Percentiles rank a stretch among this genome's conserved stretches.
Conservation (phyloP, 2,888 invertebrate species). For the Tenthredo scrophulariae region DNA sequence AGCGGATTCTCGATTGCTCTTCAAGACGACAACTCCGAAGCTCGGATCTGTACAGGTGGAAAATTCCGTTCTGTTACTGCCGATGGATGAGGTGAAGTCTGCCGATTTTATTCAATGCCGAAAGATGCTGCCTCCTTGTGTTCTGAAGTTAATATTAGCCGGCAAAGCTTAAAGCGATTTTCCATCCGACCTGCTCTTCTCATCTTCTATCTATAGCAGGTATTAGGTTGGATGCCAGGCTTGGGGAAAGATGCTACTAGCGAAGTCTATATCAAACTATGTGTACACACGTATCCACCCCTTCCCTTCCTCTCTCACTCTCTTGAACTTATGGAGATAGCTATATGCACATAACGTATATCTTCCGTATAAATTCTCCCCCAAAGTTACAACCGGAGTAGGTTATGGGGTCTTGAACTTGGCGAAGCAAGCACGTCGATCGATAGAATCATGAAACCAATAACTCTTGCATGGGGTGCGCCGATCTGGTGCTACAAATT, state of each 20-base stretch:
- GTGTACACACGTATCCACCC: constrained; percentile 55
- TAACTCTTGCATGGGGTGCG: neutral
- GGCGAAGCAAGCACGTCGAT: neutral
- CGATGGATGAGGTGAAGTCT: neutral
- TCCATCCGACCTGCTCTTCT: constrained; percentile 67
- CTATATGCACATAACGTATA: constrained; percentile 23
- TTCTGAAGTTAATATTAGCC: constrained; percentile 72
- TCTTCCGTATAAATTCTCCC: constrained; percentile 24
- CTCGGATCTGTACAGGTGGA: neutral
- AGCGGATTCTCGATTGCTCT: neutral
- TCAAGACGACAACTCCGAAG: neutral
- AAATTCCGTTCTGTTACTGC: constrained; percentile 7
- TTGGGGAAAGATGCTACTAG: constrained; percentile 35
- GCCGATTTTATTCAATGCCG: neutral
- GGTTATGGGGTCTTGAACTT: constrained; percentile 52
- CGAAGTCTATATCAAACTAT: constrained; percentile 55
- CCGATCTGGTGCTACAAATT: neutral
- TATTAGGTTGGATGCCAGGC: constrained; percentile 29
- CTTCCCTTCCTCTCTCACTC: constrained; percentile 53
- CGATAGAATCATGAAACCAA: constrained; percentile 32
- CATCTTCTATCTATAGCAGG: constrained; percentile 61
- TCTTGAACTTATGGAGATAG: neutral
- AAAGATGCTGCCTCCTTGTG: constrained; percentile 54
- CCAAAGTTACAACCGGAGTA: constrained; percentile 38
- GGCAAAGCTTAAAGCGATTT: constrained; percentile 72